A percentile compares a stretch with the other conserved stretches of the same genome.
phyloP scores from a whole-genome alignment of 2,888 invertebrate species.

The Fabriciana adippe region DNA sequence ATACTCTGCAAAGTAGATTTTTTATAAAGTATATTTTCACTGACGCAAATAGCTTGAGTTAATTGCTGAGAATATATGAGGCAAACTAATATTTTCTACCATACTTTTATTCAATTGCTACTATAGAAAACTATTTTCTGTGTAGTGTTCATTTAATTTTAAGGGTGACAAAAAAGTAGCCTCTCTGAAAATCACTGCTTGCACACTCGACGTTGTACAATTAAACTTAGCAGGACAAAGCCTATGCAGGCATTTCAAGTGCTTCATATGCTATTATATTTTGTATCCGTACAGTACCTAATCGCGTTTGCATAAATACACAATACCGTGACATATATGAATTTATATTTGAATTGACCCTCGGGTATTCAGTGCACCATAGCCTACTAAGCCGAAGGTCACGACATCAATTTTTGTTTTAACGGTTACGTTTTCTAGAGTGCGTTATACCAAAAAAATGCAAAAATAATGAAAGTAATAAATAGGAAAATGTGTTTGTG shows the following conservation, averaged over 20 bases:
- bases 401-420: no score
- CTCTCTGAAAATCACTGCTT: neutral
- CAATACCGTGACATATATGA: constrained; percentile 25
- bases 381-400: neutral
- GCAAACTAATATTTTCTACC: no score
- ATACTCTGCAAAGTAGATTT: neutral
- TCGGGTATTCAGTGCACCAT: neutral
- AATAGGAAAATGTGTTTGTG: no score
- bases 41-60: no score
- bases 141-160: neutral
- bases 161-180: neutral
- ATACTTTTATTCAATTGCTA: neutral
- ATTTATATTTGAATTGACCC: constrained; percentile 6
- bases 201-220: constrained; percentile 13
- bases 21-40: no score
- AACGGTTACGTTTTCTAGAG: no score
- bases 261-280: constrained; percentile 38
- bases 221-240: constrained; percentile 18
- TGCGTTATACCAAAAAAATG: no score
- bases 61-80: no score
- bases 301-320: constrained; percentile 35
- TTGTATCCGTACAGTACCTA: constrained; percentile 35
- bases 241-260: constrained; percentile 33
- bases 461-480: no score
- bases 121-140: neutral